A percentile compares a stretch with the other conserved stretches of the same genome.
Conservation (phyloP, 1,140 invertebrate species). For the Drusus annulatus region DNA sequence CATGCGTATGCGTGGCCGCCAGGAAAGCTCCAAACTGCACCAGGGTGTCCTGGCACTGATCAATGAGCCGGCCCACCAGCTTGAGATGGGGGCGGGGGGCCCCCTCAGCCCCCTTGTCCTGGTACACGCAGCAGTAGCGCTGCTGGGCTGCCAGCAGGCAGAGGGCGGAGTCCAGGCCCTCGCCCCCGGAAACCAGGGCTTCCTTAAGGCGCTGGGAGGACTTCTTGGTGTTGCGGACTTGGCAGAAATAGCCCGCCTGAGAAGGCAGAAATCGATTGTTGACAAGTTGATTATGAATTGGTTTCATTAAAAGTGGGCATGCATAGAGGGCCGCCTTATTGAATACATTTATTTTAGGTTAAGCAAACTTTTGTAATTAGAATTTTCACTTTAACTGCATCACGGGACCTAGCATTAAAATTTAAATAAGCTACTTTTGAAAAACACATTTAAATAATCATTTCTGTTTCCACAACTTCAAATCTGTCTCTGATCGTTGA, state of each 20-base stretch:
- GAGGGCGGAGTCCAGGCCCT: constrained; percentile 93
- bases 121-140: constrained; percentile 87
- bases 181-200: constrained; percentile 84
- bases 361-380: too few species aligned
- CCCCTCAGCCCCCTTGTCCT: constrained; percentile 72
- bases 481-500: too few species aligned
- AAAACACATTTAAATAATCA: too few species aligned
- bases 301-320: too few species aligned
- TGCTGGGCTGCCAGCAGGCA: constrained; percentile 98
- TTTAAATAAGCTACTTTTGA: too few species aligned
- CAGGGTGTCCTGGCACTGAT: constrained; percentile 97
- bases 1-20: constrained; percentile 91
- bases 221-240: constrained; percentile 96
- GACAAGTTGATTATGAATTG: too few species aligned
- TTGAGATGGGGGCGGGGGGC: constrained; percentile 93
- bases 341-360: too few species aligned
- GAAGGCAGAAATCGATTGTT: background rate
- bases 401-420: too few species aligned
- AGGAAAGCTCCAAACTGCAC: constrained; percentile 98
- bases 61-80: constrained; percentile 85
- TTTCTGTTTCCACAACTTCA: too few species aligned
- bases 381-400: too few species aligned
- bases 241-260: constrained; percentile 91
- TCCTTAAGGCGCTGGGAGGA: constrained; percentile 97
- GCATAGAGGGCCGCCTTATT: too few species aligned